These are phyloP conservation scores for Poeciliopsis infans DNA, from an alignment of 2,797 vertebrate genomes.

Conservation along the genomic window DNA sequence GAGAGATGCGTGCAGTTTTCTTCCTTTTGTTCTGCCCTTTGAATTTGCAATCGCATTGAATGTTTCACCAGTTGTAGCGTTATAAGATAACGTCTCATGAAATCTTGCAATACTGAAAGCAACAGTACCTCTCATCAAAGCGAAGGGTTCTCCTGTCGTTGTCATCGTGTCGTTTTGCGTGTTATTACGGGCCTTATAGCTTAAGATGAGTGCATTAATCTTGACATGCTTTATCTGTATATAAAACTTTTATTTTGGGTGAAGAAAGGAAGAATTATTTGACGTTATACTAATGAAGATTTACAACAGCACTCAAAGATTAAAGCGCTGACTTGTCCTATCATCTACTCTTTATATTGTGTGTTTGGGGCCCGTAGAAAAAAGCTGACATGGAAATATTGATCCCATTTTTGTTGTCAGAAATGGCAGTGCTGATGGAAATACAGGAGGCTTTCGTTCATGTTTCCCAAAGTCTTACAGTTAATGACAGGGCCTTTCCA, in stretches of 20 bases:
- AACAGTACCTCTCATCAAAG: background rate
- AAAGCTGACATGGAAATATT: background rate
- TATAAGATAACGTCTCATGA: background rate
- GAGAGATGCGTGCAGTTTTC: conserved; percentile 30
- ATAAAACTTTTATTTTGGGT: background rate
- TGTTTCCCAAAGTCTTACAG: too few relatives aligned
- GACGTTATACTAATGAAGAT: background rate
- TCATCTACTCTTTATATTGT: background rate
- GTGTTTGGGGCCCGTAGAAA: background rate
- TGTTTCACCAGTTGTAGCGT: background rate
- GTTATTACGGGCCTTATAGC: background rate
- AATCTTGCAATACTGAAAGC: background rate
- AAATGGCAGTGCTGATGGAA: background rate
- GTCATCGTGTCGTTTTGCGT: background rate
- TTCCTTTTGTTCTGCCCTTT: conserved; percentile 7
- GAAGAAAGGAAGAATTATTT: background rate
- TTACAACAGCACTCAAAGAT: background rate
- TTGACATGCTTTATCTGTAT: background rate
- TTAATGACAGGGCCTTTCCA: too few relatives aligned
- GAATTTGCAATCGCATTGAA: background rate
- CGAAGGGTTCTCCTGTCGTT: background rate
- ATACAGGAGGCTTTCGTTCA: too few relatives aligned
- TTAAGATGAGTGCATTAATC: background rate
- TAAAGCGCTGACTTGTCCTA: background rate
- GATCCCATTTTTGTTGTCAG: background rate